Base-by-base conservation (phyloP, 1,140 invertebrate genomes). In the Chelonus insularis region DNA sequence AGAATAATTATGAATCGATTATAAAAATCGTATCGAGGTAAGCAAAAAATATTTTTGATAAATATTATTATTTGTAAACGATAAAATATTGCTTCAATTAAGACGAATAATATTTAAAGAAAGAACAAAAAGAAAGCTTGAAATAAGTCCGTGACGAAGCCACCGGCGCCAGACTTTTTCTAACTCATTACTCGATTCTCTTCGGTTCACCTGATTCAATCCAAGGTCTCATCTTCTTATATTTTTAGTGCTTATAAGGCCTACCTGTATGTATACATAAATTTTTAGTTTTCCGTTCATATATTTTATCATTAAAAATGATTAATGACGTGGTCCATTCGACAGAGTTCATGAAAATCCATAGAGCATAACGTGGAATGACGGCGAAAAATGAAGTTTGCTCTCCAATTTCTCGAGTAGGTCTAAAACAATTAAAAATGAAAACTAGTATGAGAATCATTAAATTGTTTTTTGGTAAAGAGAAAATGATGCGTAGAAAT, bases 181-280 rank as follows among this genome's bases (percentile, higher is more conserved):
- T 58, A 72, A 76, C 75, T 78, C 74, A 78, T 79, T 79, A 79
- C 70, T 67, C 73, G 74, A 79, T 77, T 79, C 74, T 72, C 70
- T 67, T 63, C 69, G 70, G 65, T 65, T 50, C 66, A 65, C 66
- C 47, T 65, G 68, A 55, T 34, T 55, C 50, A 52, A 36, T 11
- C 62, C 69, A 52, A 57, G 63, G 64, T 62, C 66, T 41, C 32
- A 37, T 21, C 11, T 37, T 16, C 47, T 34, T 29, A 16, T 23
- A 23, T 41, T 14, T 47, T 47, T 36, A 14, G 34, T 57, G 20
- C 41, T 56, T 29, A 41, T n/a, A 36, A 2, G 12, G 5, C 51
- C 18, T 29, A 3, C 25, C n/a, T n/a, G n/a, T n/a, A n/a, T n/a
- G n/a, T n/a, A n/a, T n/a, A n/a, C n/a, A n/a, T n/a, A n/a, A n/a